Percentiles rank a stretch among this genome's conserved stretches.
phyloP scores from a whole-genome alignment of 2,113 vertebrate genomes.

The Labrus mixtus region DNA sequence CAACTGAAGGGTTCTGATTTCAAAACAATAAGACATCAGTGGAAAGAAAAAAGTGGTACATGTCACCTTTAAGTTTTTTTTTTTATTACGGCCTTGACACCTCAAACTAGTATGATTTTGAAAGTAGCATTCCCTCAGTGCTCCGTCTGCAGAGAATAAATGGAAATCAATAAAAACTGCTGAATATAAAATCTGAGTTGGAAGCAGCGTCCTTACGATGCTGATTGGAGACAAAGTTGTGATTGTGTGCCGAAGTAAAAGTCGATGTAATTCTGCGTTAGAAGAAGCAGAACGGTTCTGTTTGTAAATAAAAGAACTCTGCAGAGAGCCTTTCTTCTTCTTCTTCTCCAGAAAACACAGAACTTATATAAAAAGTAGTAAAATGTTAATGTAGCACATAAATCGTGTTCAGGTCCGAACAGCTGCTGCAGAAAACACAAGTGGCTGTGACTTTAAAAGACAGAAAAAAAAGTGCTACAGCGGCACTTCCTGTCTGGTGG shows the following conservation, averaged over 20 bases:
- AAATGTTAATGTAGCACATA: slow-evolving; percentile 60
- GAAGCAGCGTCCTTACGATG: too few species aligned
- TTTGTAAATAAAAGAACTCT: neutral
- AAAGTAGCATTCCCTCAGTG: too few species aligned
- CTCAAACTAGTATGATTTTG: too few species aligned
- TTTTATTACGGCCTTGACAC: too few species aligned
- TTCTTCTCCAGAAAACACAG: slow-evolving; percentile 18
- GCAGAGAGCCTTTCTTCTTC: slow-evolving; percentile 3
- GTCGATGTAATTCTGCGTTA: neutral
- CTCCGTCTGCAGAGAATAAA: too few species aligned
- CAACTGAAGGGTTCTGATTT: too few species aligned
- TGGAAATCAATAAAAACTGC: too few species aligned
- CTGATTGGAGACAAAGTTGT: neutral
- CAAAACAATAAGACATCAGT: too few species aligned
- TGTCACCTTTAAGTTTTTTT: too few species aligned
- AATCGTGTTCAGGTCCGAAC: slow-evolving; percentile 24
- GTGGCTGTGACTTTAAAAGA: slow-evolving; percentile 8
- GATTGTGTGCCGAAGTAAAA: neutral
- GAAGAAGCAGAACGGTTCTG: neutral
- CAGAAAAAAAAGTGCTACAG: slow-evolving; percentile 38
- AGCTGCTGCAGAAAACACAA: slow-evolving; percentile 54
- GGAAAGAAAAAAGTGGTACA: too few species aligned
- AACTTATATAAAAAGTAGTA: slow-evolving; percentile 33
- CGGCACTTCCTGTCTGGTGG: slow-evolving; percentile 29
- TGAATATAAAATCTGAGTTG: too few species aligned